Percentiles rank a stretch among this genome's conserved stretches.
Conservation (phyloP, 37 sponge, comb jelly and placozoan species). For the Theonella swinhoei region DNA sequence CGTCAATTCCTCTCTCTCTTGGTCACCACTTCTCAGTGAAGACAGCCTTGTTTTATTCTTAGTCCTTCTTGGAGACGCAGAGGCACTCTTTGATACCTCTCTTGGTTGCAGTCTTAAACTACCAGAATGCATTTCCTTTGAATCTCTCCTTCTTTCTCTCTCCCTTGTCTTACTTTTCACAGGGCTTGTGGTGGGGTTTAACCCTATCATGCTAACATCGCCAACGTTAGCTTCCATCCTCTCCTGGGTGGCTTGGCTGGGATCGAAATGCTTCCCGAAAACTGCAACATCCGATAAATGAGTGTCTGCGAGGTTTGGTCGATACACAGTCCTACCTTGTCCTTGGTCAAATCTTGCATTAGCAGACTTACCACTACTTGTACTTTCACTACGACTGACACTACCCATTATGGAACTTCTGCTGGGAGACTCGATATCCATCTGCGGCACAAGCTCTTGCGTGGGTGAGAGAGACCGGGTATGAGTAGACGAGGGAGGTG, state of each 20-base stretch:
- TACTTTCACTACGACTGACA: too few species aligned
- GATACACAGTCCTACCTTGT: not conserved
- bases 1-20: not conserved
- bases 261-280: not conserved
- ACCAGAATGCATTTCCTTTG: not conserved
- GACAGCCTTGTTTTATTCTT: too few species aligned
- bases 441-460: not conserved
- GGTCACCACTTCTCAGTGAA: too few species aligned
- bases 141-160: slow-evolving; percentile 7
- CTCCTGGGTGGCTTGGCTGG: not conserved
- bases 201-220: not conserved
- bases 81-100: not conserved
- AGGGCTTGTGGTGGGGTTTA: not conserved
- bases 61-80: not conserved
- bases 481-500: not conserved
- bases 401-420: too few species aligned
- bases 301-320: not conserved
- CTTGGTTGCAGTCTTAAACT: not conserved
- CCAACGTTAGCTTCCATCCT: not conserved
- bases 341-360: not conserved
- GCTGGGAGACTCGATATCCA: not conserved
- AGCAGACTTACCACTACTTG: not conserved
- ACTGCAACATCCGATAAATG: not conserved
- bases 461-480: not conserved
- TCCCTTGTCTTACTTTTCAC: not conserved